These are phyloP conservation scores for Morphnarchus princeps DNA, from an alignment of 2,113 vertebrate species.

Conservation along the genomic window DNA sequence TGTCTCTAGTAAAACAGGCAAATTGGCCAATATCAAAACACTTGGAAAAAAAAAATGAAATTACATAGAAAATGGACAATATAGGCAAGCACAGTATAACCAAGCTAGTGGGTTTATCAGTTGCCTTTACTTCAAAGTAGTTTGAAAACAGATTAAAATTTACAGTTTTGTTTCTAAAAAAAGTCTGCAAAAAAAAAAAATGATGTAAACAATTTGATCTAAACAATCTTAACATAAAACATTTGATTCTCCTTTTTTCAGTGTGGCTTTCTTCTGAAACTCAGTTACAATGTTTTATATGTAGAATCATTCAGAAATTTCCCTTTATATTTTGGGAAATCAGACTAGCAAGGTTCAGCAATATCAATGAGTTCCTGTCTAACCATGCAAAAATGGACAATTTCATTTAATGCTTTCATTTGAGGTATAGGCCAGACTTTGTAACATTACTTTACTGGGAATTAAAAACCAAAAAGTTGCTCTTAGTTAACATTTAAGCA, in stretches of 20 bases:
- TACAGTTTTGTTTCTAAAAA: neutral
- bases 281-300: neutral
- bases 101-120: neutral
- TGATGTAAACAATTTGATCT: neutral
- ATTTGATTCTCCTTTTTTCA: neutral
- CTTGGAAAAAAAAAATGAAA: neutral
- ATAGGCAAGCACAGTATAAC: neutral
- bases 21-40: neutral
- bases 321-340: neutral
- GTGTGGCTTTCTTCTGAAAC: neutral
- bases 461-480: neutral
- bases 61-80: neutral
- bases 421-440: accelerated
- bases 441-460: neutral
- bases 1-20: neutral
- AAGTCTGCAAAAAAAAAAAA: accelerated
- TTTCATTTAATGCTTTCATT: neutral
- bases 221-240: neutral
- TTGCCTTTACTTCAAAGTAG: neutral
- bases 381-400: neutral
- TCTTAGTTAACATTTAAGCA: neutral
- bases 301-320: neutral
- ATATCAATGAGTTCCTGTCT: neutral
- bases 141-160: neutral
- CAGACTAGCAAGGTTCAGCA: neutral